Evolutionary conservation across 2,888 invertebrate genomes (phyloP).

Genomic region (Selenia dentaria): DNA sequence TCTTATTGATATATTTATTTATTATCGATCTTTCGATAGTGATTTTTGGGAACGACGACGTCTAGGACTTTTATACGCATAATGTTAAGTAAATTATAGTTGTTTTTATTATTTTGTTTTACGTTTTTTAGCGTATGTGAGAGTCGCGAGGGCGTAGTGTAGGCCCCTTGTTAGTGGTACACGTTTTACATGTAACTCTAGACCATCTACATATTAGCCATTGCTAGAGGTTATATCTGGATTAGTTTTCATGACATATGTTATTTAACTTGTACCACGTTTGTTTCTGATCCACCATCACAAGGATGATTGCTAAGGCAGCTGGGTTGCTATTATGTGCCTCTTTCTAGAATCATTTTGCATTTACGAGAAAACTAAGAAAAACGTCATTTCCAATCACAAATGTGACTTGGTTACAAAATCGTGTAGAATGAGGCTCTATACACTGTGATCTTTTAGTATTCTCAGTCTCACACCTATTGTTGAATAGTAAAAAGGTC

Average conservation of each 20-base stretch:
- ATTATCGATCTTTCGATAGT: conserved; percentile 66
- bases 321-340: conserved; percentile 35
- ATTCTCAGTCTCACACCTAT: background rate
- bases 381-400: background rate
- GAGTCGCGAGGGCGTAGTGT: conserved; percentile 52
- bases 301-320: conserved; percentile 42
- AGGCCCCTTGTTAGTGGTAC: conserved; percentile 65
- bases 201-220: conserved; percentile 60
- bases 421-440: background rate
- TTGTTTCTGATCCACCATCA: conserved; percentile 54
- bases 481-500: background rate
- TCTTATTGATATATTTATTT: conserved; percentile 78
- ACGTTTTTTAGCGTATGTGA: conserved; percentile 60
- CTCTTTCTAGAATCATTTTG: conserved; percentile 6
- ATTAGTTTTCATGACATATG: conserved; percentile 33
- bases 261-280: conserved; percentile 47
- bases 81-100: conserved; percentile 83
- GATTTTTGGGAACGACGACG: conserved; percentile 63
- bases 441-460: background rate
- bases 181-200: conserved; percentile 59
- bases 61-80: conserved; percentile 80
- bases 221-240: conserved; percentile 65
- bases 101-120: conserved; percentile 77
- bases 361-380: background rate
- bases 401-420: background rate